Base-by-base conservation (phyloP, 2,113 vertebrate genomes). In the Nothobranchius kuhntae region DNA sequence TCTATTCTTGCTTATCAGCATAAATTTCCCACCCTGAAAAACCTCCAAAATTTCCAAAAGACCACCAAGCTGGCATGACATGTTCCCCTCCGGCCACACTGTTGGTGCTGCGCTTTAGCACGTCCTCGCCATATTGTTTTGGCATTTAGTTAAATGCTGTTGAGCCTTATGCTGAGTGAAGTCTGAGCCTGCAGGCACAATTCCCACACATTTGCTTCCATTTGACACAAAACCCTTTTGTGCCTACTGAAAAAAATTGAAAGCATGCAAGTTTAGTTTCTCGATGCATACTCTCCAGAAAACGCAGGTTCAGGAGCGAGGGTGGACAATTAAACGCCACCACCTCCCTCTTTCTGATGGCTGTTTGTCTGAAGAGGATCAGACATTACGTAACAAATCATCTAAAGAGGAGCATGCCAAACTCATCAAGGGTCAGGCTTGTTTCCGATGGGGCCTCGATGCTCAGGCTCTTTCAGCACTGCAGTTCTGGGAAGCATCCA, bases 401-500 rank as follows among this genome's bases (percentile, higher is more conserved):
- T 72, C 30, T 74, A 30, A 78, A 81, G 69, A 35, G 50, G 65
- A 45, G 53, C 11, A 14, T 70, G 65, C 81, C 78, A 69, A 64
- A 71, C 75, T 85, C 68, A 80, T 85, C 75, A 10, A 12, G 55
- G 77, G 85, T 81, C 75, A 52, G n/a, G 69, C 56, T 73, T 74
- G 80, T 77, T 78, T 77, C 69, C 52, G 57, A 82, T 36, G 53
- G 77, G 75, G 64, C 77, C 73, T 73, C 65, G 59, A 61, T 81
- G 63, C 57, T 78, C 62, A 11, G 35, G 36, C 76, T 52, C 70
- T 75, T 75, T 81, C 74, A 83, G 77, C 51, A 57, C 61, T 71
- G 84, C 45, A 62, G 75, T 80, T 84, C 75, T 88, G 89, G 81
- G 81, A 86, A 70, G 74, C 67, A 74, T 87, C 80, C 75, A 82